These are phyloP conservation scores for Plebejus argus DNA, from an alignment of 2,888 invertebrate genomes.

Conservation along the genomic window DNA sequence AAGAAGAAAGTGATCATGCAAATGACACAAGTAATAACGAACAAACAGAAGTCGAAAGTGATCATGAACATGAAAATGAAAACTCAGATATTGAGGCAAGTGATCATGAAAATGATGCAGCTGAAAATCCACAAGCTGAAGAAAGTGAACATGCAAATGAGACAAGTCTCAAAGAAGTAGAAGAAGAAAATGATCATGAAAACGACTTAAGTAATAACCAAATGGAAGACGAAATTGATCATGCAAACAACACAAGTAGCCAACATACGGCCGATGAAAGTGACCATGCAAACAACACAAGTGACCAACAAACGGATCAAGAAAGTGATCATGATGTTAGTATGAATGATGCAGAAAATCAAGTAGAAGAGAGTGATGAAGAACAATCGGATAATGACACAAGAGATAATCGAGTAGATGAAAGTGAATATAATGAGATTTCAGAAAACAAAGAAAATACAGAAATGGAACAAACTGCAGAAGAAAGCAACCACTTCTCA, in stretches of 20 bases:
- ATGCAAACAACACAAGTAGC: neutral
- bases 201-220: neutral
- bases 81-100: neutral
- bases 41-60: conserved; percentile 2
- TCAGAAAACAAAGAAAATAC: neutral
- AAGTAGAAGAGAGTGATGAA: conserved; percentile 39
- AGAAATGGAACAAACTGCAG: conserved; percentile 28
- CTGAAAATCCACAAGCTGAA: neutral
- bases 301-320: neutral
- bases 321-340: neutral
- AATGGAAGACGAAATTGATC: conserved; percentile 5
- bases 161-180: conserved; percentile 27
- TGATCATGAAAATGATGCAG: neutral
- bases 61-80: neutral
- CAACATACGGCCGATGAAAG: conserved; percentile 10
- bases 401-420: neutral
- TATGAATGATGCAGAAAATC: neutral
- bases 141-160: conserved; percentile 25
- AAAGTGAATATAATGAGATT: neutral
- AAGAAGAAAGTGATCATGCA: conserved; percentile 35
- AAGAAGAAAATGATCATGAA: conserved; percentile 35
- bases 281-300: neutral
- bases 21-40: conserved; percentile 1
- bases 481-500: conserved; percentile 54
- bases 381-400: conserved; percentile 42